phyloP scores from a whole-genome alignment of 2,113 vertebrate genomes.

The Piaya cayana region DNA sequence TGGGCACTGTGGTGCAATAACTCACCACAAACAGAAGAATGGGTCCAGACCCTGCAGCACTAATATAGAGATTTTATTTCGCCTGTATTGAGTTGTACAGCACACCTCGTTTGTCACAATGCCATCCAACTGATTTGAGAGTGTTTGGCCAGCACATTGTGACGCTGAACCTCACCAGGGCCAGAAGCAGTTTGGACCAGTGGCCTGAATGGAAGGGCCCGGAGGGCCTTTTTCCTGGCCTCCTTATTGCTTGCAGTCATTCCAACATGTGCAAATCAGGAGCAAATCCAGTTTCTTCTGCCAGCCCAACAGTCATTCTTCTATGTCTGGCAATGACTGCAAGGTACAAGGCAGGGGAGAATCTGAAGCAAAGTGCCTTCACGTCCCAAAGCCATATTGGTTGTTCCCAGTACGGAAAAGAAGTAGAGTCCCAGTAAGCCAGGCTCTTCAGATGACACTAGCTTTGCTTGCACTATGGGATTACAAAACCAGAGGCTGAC shows the following conservation, averaged over 20 bases:
- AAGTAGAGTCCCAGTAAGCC: slow-evolving; percentile 66
- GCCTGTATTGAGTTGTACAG: slow-evolving; percentile 80
- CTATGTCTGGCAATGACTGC: slow-evolving; percentile 7
- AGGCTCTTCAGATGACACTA: slow-evolving; percentile 58
- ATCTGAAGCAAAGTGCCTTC: slow-evolving; percentile 45
- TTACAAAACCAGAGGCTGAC: slow-evolving; percentile 48
- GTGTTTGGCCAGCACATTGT: slow-evolving; percentile 77
- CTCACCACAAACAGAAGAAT: not conserved
- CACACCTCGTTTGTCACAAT: slow-evolving; percentile 83
- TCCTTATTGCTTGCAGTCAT: slow-evolving; percentile 42
- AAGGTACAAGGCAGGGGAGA: slow-evolving; percentile 50
- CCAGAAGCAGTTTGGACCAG: slow-evolving; percentile 79
- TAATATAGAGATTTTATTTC: slow-evolving; percentile 86
- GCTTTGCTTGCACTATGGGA: slow-evolving; percentile 37
- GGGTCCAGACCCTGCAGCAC: slow-evolving; percentile 75
- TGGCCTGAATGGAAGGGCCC: slow-evolving; percentile 65
- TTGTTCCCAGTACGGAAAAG: slow-evolving; percentile 69
- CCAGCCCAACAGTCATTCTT: not conserved
- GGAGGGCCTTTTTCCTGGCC: slow-evolving; percentile 46
- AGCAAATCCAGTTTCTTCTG: slow-evolving; percentile 7
- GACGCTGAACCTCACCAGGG: slow-evolving; percentile 76
- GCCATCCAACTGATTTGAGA: slow-evolving; percentile 76
- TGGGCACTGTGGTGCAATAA: not conserved
- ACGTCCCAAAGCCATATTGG: slow-evolving; percentile 55
- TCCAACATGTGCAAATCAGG: not conserved